Percentiles rank a stretch among this genome's conserved stretches.
phyloP scores from a whole-genome alignment of 2,888 invertebrate species.

The Alviniconcha strummeri region DNA sequence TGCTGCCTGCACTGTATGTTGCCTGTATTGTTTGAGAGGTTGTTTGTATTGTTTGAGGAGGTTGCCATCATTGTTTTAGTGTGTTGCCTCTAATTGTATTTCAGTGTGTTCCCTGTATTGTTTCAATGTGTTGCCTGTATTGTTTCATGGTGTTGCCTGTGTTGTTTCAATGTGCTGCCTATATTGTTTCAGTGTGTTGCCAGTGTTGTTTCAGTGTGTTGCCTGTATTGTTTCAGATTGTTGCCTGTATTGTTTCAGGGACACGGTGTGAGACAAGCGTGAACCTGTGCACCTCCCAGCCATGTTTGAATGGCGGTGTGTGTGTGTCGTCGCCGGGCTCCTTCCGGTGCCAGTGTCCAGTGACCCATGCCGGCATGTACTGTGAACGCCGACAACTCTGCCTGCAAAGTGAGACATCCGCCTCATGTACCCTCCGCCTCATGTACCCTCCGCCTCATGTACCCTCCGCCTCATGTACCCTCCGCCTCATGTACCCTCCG shows the following conservation, averaged over 20 bases:
- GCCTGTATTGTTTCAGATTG: too few relatives aligned
- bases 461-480: background rate
- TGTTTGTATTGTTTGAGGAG: too few relatives aligned
- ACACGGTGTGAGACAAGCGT: slow-evolving; percentile 6
- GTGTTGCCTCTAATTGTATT: too few relatives aligned
- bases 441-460: background rate
- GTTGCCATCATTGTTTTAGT: too few relatives aligned
- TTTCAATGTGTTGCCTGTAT: too few relatives aligned
- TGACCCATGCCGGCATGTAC: slow-evolving; percentile 47
- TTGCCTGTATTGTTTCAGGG: slow-evolving; percentile 7
- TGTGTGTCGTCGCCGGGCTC: slow-evolving; percentile 51
- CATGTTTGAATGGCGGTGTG: slow-evolving; percentile 63
- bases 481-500: background rate
- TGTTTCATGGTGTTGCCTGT: too few relatives aligned
- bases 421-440: background rate
- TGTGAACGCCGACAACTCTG: slow-evolving; percentile 62
- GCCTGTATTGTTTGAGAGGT: too few relatives aligned
- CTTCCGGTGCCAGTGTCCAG: slow-evolving; percentile 52
- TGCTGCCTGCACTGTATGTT: too few relatives aligned
- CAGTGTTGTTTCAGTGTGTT: too few relatives aligned
- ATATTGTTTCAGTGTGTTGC: too few relatives aligned
- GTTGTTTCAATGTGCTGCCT: too few relatives aligned
- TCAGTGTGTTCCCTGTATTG: too few relatives aligned
- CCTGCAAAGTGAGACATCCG: slow-evolving; percentile 24
- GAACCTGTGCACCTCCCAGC: slow-evolving; percentile 52